Conservation (phyloP, 2,888 invertebrate species). For the Polia nebulosa region DNA sequence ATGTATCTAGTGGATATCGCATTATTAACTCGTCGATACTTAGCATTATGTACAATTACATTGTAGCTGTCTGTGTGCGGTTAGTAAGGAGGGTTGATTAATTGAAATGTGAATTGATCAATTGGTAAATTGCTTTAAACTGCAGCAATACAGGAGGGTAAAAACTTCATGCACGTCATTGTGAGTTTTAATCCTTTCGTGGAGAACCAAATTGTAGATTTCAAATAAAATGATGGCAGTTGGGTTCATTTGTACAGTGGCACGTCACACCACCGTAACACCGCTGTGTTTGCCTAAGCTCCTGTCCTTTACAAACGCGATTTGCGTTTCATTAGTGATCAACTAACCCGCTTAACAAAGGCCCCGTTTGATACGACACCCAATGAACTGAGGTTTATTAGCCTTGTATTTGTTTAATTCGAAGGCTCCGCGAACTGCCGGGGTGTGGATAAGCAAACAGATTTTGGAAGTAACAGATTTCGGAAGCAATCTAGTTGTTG, state of each 20-base stretch:
- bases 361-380: slow-evolving; percentile 67
- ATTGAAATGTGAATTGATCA: slow-evolving; percentile 19
- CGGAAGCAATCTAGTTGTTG: slow-evolving; percentile 76
- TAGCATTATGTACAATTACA: slow-evolving; percentile 50
- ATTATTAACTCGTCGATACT: slow-evolving; percentile 79
- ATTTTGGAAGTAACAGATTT: slow-evolving; percentile 78
- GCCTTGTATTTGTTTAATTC: slow-evolving; percentile 78
- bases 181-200: background rate
- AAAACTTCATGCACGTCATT: background rate
- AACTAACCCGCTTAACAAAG: slow-evolving; percentile 67
- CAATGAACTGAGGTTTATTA: slow-evolving; percentile 77
- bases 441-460: slow-evolving; percentile 75
- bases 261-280: slow-evolving; percentile 8
- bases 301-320: slow-evolving; percentile 62
- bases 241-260: slow-evolving; percentile 1
- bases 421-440: slow-evolving; percentile 62
- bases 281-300: slow-evolving; percentile 24
- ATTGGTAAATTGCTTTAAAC: slow-evolving; percentile 22
- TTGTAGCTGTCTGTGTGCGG: slow-evolving; percentile 7
- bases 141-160: slow-evolving; percentile 2
- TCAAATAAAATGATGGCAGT: background rate
- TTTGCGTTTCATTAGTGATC: slow-evolving; percentile 64
- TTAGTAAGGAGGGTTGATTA: slow-evolving; percentile 21
- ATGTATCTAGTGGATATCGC: slow-evolving; percentile 64
- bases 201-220: background rate